Percentiles rank a stretch among this genome's conserved stretches.
phyloP scores from a whole-genome alignment of 2,797 vertebrate species.

The Catamblyrhynchus diadema region DNA sequence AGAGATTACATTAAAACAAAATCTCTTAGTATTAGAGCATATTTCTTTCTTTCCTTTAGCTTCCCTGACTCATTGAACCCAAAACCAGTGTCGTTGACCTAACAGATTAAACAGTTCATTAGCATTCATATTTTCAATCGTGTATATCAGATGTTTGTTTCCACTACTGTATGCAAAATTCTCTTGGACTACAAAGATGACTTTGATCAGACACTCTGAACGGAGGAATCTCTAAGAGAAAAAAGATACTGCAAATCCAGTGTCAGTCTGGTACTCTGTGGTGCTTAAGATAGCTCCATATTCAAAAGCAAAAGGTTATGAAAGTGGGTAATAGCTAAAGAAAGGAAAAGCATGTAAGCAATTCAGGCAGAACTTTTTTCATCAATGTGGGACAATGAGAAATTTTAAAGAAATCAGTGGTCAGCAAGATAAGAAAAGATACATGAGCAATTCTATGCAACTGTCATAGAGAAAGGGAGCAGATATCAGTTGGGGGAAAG shows the following conservation, averaged over 20 bases:
- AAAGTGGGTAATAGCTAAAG: not conserved
- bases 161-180: constrained; percentile 16
- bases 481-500: not conserved
- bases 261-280: not conserved
- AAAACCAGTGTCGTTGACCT: not conserved
- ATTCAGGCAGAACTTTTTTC: not conserved
- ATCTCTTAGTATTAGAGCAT: not conserved
- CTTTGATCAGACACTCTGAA: not conserved
- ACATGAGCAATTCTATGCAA: not conserved
- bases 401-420: not conserved
- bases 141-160: not conserved
- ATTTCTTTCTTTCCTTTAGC: not conserved
- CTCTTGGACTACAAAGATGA: not conserved
- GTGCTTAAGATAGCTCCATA: not conserved
- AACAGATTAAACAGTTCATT: not conserved
- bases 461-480: not conserved
- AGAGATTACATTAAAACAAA: not conserved
- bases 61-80: not conserved
- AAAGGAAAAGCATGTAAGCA: not conserved
- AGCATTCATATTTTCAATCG: not conserved
- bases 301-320: not conserved
- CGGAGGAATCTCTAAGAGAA: not conserved
- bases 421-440: not conserved
- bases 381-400: not conserved
- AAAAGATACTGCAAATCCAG: not conserved